A percentile compares a stretch with the other conserved stretches of the same genome.
These are phyloP conservation scores for Zosterops pallidus DNA, from an alignment of 2,113 vertebrate species.

Conservation along the genomic window DNA sequence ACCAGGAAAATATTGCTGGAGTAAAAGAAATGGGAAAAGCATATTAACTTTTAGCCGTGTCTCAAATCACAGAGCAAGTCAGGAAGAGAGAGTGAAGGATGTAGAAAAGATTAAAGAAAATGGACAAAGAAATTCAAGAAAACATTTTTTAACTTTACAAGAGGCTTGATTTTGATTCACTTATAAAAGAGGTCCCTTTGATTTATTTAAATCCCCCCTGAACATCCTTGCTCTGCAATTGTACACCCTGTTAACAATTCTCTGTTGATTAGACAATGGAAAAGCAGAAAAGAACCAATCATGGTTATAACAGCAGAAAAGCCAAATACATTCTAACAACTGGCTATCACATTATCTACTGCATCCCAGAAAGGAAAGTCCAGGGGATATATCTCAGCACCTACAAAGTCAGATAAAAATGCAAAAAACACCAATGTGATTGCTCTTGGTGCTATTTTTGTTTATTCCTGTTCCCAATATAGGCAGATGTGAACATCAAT, in stretches of 20 bases:
- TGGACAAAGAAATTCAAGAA: conserved; percentile 45
- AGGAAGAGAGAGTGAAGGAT: background rate
- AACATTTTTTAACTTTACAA: conserved; percentile 49
- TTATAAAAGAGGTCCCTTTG: conserved; percentile 14
- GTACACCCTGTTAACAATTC: conserved; percentile 52
- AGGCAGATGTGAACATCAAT: background rate
- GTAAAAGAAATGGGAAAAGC: conserved; percentile 14
- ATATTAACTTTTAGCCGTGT: background rate
- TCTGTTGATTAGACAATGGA: conserved; percentile 53
- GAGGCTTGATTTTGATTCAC: conserved; percentile 62
- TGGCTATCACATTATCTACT: background rate
- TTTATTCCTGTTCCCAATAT: background rate
- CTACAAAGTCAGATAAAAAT: background rate
- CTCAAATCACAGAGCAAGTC: conserved; percentile 21
- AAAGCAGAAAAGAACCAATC: conserved; percentile 48
- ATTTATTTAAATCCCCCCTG: conserved; percentile 52
- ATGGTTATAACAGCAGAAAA: background rate
- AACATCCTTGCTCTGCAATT: conserved; percentile 19
- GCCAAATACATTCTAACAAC: conserved; percentile 3
- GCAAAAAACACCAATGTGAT: background rate
- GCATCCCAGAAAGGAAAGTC: background rate
- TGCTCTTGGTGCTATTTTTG: background rate
- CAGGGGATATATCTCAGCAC: background rate
- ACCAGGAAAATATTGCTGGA: background rate
- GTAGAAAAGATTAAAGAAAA: conserved; percentile 33